Percentiles rank a stretch among this genome's conserved stretches.
These are phyloP conservation scores for Drosophila anceps DNA, from an alignment of 2,888 invertebrate genomes.

Conservation along the genomic window DNA sequence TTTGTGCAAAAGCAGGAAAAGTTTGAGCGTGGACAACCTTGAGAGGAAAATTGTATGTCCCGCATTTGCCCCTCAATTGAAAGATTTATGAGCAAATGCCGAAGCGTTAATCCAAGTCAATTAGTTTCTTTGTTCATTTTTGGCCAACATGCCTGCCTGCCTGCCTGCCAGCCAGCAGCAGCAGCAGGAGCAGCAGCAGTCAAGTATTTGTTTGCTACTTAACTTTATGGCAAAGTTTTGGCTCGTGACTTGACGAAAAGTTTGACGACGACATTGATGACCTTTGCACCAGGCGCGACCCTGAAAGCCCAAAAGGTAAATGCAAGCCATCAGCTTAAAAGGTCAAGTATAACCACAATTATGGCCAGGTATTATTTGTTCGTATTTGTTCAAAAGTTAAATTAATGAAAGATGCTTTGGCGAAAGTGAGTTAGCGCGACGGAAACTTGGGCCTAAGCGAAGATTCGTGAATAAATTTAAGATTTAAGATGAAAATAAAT, in stretches of 20 bases:
- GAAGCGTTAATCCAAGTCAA: constrained; percentile 79
- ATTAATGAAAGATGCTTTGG: constrained; percentile 26
- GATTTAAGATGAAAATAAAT: neutral
- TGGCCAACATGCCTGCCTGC: constrained; percentile 29
- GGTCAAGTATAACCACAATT: constrained; percentile 51
- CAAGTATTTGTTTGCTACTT: constrained; percentile 63
- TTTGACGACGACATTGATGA: constrained; percentile 50
- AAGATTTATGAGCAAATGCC: constrained; percentile 69
- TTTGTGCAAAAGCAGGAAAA: constrained; percentile 18
- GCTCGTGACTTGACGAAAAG: constrained; percentile 48
- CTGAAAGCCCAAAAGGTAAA: constrained; percentile 44
- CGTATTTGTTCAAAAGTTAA: constrained; percentile 37
- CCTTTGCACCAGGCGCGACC: constrained; percentile 54
- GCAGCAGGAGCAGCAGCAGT: constrained; percentile 4
- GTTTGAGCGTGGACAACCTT: constrained; percentile 56
- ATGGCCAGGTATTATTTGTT: constrained; percentile 31
- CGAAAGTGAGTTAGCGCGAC: neutral
- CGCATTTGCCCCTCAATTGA: constrained; percentile 36
- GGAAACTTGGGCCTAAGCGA: neutral
- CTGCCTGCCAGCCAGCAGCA: neutral
- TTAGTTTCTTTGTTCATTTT: constrained; percentile 79
- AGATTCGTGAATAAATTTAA: neutral
- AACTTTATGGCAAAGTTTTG: constrained; percentile 73
- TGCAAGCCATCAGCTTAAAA: constrained; percentile 30
- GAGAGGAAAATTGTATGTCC: constrained; percentile 48